Base-by-base conservation (phyloP, 2,113 vertebrate species). In the Vireo altiloquus region DNA sequence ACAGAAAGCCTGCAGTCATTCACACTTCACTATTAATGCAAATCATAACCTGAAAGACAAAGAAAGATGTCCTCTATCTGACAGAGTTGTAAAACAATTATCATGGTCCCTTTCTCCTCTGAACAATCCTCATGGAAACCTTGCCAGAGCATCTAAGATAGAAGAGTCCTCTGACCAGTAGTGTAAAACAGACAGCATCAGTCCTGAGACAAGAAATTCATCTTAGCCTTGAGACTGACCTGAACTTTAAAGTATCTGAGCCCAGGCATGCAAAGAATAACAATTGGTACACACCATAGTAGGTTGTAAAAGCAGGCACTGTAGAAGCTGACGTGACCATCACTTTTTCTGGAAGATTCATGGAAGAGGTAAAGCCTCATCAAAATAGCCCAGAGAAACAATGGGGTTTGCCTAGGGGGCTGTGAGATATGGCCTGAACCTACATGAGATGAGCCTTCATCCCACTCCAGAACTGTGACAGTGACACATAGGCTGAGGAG, bases 21-120 rank as follows among this genome's bases (percentile, higher is more conserved):
- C 82, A 83, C 59, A 44, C 64, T 63, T 77, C 59, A 35, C 64
- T 89, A 30, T 33, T 71, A 89, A 74, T 0, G 0, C 44, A 89
- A 87, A 87, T 37, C 80, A 44, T 47, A 89, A 56, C 15, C 76
- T 87, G 91, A 95, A 94, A 89, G 76, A 83, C 76, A 81, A 80
- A 93, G 75, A 72, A 90, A 90, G 68, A 44, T 68, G 72, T 89
- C n/a, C 80, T 92, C 33, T 85, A 16, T 59, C 74, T 92, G 72
- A 40, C 64, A 95, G 60, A n/a, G 27, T 44, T 83, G 35, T 72
- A 74, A 92, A 93, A 68, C 40, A 89, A 56, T 37, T 35, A 82
- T 47, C 35, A 40, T 28, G 42, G 59, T 70, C 44, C 22, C 56
- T 90, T 44, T 74, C 33, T 89, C 42, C 69, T 90, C 52, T 49